Evolutionary conservation across 2,797 vertebrate species (phyloP), one percentile per base, ranked within the genome.

Genomic region (Channa striata): DNA sequence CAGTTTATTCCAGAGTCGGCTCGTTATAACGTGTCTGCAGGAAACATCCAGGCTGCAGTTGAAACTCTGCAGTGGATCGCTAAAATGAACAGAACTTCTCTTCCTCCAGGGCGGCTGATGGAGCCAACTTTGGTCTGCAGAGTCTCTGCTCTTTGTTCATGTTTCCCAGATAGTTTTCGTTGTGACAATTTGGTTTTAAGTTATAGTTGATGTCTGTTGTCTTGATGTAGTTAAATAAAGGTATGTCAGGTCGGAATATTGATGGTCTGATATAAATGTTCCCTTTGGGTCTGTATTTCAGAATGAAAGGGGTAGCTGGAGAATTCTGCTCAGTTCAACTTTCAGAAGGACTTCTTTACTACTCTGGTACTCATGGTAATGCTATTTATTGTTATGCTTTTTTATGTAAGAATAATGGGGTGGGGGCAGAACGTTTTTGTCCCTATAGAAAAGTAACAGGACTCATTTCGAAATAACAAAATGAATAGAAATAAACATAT

Each of bases 1-100:
- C 68, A 88, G 97, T 96, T 96, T 19, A 95, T 99, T 68, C 98
- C 98, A 0, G 97, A 99, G 85, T 99, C 97, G 0, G 97, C 96
- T 0, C 93, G 96, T 10, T 98, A 94, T 86, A 93, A 97, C 0
- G 88, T 98, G 43, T 98, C 97, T 0, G 93, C 77, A 0, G 97
- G 97, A 43, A 98, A 96, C 11, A 4, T 83, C 0, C 59, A 66
- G 0, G 95, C 89, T 0, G 98, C 97, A 0, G 12, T 95, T 37
- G 62, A 89, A 14, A 98, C 96, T 0, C 92, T 99, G 72, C 58
- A 87, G 30, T 53, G 74, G 50, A 97, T 99, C 0, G 96, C 97
- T 59, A 87, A 44, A 34, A 95, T 96, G 84, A 99, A 99, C 33
- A 6, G 84, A 7, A 75, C 83, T 0, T 61, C 46, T 1, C 84